Percentiles rank a stretch among this genome's conserved stretches.
phyloP scores from a whole-genome alignment of 2,113 vertebrate species.

The Acinonyx jubatus region DNA sequence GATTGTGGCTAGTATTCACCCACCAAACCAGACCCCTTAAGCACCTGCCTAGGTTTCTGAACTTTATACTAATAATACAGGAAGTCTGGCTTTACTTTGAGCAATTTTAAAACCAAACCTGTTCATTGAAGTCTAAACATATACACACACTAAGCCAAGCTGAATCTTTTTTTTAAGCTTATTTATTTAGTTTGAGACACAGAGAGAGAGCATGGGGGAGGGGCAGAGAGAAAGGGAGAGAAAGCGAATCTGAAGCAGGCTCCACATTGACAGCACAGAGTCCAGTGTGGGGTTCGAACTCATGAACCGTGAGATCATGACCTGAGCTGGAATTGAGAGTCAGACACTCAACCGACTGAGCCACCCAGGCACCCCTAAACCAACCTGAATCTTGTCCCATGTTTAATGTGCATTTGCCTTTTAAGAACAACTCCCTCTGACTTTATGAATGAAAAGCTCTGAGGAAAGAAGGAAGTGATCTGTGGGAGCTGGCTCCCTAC shows the following conservation, averaged over 20 bases:
- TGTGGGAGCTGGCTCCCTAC: constrained; percentile 77
- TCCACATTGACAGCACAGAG: too few species aligned
- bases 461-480: constrained; percentile 78
- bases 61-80: background rate
- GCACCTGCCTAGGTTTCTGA: background rate
- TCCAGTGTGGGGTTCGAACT: too few species aligned
- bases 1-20: background rate
- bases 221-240: too few species aligned
- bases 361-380: background rate
- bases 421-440: constrained; percentile 53
- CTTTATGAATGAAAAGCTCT: constrained; percentile 82
- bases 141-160: background rate
- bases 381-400: background rate
- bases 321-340: too few species aligned
- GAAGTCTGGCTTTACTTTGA: constrained; percentile 18
- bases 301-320: too few species aligned
- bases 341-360: too few species aligned
- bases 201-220: too few species aligned
- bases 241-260: too few species aligned
- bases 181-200: too few species aligned
- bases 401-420: constrained; percentile 47
- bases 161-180: background rate
- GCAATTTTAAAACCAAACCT: constrained; percentile 45
- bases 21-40: background rate
- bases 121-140: constrained; percentile 15